Evolutionary conservation across 2,113 vertebrate species (phyloP), one percentile per base, ranked within the genome.

Genomic region (Forbesichthys agassizii): DNA sequence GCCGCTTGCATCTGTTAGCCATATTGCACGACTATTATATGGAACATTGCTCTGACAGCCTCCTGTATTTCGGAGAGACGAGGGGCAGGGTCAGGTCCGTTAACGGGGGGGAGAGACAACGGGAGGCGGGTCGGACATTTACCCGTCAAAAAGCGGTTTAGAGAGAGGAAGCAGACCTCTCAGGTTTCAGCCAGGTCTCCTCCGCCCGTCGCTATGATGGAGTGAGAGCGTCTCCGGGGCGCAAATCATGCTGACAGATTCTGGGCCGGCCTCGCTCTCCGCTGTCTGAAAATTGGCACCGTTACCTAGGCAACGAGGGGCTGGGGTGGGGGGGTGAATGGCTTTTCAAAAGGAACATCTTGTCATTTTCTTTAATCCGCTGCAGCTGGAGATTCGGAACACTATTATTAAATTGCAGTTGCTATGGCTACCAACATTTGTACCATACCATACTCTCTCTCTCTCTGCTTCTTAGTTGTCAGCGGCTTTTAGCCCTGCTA

Each of bases 291-390:
- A 92, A 91, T 92, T 80, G 88, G 92, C 87, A 89, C 89, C 33
- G 95, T 98, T 95, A 91, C 94, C 94, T 91, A 95, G 94, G 95
- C 92, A 96, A 94, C 96, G 76, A 90, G 90, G 92, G 93, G 88
- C 27, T 1, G 27, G 27, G 27, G 27, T 27, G 27, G 27, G 27
- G 27, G 27, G 27, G 27, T 27, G 27, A 93, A 94, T 93, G 95
- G 94, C 95, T 97, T 96, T 96, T 96, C 92, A 94, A 95, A 97
- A 93, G 92, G 95, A 96, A 96, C 95, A 95, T 98, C 96, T 98
- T 98, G 97, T 98, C 97, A 97, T 98, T 98, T 97, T 96, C 96
- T 98, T 97, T 98, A 98, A 98, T 98, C 96, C 96, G 88, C 91
- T 96, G 96, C 96, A 96, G 96, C 95, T 98, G 96, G 95, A 96